Conservation (phyloP, 2,888 invertebrate species). For the Pachliopta kotzebuea region DNA sequence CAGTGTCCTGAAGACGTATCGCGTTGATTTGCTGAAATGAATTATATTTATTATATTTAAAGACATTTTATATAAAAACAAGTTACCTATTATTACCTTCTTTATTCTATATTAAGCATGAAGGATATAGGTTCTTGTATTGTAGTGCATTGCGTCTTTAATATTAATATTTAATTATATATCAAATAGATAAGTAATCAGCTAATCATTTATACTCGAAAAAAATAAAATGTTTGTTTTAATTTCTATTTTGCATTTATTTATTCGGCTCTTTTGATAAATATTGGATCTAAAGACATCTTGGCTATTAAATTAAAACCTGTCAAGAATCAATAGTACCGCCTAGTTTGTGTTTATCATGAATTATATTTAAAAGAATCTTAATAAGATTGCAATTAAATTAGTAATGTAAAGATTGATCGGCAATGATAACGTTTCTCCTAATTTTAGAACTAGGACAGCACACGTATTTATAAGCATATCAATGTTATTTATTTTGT, state of each 20-base stretch:
- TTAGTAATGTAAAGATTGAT: no score
- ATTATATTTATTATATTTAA: conserved; percentile 56
- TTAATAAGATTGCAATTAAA: no score
- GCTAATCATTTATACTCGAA: background rate
- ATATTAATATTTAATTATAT: no score
- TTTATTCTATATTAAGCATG: background rate
- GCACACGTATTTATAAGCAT: no score
- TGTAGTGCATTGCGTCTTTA: no score
- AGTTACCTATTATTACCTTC: background rate
- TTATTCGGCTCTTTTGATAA: conserved; percentile 18
- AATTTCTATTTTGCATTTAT: conserved; percentile 5
- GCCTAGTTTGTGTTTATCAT: background rate
- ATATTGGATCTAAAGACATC: conserved; percentile 2
- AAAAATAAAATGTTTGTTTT: background rate
- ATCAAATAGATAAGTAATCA: no score
- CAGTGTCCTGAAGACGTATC: conserved; percentile 56
- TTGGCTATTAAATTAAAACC: conserved; percentile 2
- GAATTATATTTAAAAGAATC: no score
- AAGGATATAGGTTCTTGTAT: no score
- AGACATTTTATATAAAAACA: background rate
- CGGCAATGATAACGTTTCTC: no score
- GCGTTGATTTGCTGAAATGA: conserved; percentile 70
- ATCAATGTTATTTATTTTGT: no score
- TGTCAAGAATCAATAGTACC: conserved; percentile 19
- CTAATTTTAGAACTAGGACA: no score